Evolutionary conservation across 2,113 vertebrate genomes (phyloP).

Genomic region (Heloderma charlesbogerti): DNA sequence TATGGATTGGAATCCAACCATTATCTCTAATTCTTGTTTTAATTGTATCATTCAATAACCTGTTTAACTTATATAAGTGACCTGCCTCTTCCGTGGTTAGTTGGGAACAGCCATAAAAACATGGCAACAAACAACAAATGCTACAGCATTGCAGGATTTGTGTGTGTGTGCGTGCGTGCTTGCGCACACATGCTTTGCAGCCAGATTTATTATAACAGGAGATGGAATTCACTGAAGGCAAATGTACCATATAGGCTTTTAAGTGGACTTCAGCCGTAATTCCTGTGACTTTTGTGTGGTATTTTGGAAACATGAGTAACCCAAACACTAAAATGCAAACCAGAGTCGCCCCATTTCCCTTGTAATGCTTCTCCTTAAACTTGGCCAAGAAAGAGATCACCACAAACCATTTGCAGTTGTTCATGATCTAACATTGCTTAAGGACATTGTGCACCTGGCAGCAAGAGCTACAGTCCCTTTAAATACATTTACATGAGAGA

Average conservation of each 20-base stretch:
- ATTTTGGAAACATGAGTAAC: slow-evolving; percentile 59
- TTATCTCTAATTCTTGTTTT: background rate
- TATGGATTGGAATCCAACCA: background rate
- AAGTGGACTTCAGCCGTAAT: background rate
- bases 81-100: background rate
- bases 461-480: slow-evolving; percentile 40
- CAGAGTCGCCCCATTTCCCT: slow-evolving; percentile 54
- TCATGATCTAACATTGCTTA: slow-evolving; percentile 67
- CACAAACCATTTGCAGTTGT: slow-evolving; percentile 70
- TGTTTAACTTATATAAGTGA: background rate
- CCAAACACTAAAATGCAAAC: slow-evolving; percentile 68
- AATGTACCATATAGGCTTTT: slow-evolving; percentile 36
- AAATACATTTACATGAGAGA: slow-evolving; percentile 52
- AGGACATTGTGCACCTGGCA: slow-evolving; percentile 59
- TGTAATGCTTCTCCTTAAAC: slow-evolving; percentile 51
- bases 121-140: background rate
- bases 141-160: background rate
- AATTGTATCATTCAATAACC: background rate
- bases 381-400: slow-evolving; percentile 61
- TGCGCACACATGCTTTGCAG: background rate
- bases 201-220: slow-evolving; percentile 16
- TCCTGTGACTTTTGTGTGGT: background rate
- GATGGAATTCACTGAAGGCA: slow-evolving; percentile 20
- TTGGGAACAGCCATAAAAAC: background rate
- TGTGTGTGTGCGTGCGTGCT: background rate